Evolutionary conservation across 35 echinoderm and acorn worm species (phyloP), one percentile per base, ranked within the genome.

Genomic region (Ptychodera flava): DNA sequence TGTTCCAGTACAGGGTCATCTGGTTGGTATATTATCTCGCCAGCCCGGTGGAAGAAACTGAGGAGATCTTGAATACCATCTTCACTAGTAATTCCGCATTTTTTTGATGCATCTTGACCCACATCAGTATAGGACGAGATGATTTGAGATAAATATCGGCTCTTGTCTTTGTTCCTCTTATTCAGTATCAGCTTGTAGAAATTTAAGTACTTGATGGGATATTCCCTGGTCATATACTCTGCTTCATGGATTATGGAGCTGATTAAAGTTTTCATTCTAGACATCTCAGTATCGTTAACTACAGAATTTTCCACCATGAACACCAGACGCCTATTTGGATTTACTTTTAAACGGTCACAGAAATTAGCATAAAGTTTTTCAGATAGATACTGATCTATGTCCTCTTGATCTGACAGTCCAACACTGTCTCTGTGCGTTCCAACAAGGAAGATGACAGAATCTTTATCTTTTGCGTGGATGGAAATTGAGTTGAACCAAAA

Each of bases 401-500:
- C 1, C 30, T 36, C 33, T 10, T 0, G 33, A 16, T 52, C 37
- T 0, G 28, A 33, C 29, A 36, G n/a, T 1, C 28, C 31, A 36
- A 87, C 76, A 77, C 86, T 87, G 15, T 31, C 77, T 35, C 78
- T 87, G 29, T 79, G 64, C 16, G 86, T 87, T 22, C 86, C 86
- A 35, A 87, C 86, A 78, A 87, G 76, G 31, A 87, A 78, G 75
- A 87, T 33, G 10, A 87, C 86, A 78, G 77, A 37, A 29, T 87
- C 86, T 87, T 76, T 76, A 34, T 78, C 30, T 16, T 78, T 28
- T 34, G 75, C 52, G 29, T 87, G 86, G 0, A 78, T 36, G 77
- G 31, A 78, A 36, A 87, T 75, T 32, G 86, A 87, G 16, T 87
- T 64, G 1, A 87, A 35, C 86, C 86, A 87, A 33, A 87, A 87